These are phyloP conservation scores for Clunio marinus DNA, from an alignment of 2,888 invertebrate genomes.

Conservation along the genomic window DNA sequence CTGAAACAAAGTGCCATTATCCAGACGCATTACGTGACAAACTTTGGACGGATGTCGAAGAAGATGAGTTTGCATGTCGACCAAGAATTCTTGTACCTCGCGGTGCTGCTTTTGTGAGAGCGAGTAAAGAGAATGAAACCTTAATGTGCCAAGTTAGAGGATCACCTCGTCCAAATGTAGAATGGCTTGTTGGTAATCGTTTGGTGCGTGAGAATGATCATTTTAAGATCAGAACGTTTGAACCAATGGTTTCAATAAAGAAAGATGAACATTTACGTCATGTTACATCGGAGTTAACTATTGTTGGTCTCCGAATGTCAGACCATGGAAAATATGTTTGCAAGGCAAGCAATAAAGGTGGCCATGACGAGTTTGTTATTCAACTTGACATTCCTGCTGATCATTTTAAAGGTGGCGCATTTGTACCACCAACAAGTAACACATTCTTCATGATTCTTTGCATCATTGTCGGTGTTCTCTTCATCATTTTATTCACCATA, in stretches of 20 bases:
- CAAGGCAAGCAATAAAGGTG: slow-evolving; percentile 76
- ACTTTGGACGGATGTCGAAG: slow-evolving; percentile 67
- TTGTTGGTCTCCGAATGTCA: slow-evolving; percentile 58
- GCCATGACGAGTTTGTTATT: slow-evolving; percentile 70
- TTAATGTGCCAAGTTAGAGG: slow-evolving; percentile 71
- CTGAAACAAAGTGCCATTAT: slow-evolving; percentile 67
- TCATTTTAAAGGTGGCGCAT: slow-evolving; percentile 42
- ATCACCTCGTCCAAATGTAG: slow-evolving; percentile 70
- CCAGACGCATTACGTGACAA: slow-evolving; percentile 65
- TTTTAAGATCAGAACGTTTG: slow-evolving; percentile 43
- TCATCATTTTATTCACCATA: slow-evolving; percentile 47
- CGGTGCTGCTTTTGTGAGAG: slow-evolving; percentile 57
- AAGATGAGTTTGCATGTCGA: slow-evolving; percentile 75
- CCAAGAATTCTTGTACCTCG: slow-evolving; percentile 69
- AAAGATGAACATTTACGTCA: slow-evolving; percentile 42
- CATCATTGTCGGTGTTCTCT: slow-evolving; percentile 53
- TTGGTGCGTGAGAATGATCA: slow-evolving; percentile 45
- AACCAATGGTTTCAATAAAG: slow-evolving; percentile 46
- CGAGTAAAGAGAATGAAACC: slow-evolving; percentile 63
- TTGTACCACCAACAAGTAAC: slow-evolving; percentile 42
- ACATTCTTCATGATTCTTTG: slow-evolving; percentile 53
- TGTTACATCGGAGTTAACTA: slow-evolving; percentile 57
- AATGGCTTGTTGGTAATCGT: slow-evolving; percentile 66
- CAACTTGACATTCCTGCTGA: slow-evolving; percentile 57
- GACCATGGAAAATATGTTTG: slow-evolving; percentile 75